Evolutionary conservation across 2,888 invertebrate species (phyloP), one percentile per base, ranked within the genome.

Genomic region (Acanthacorydalis orientalis): DNA sequence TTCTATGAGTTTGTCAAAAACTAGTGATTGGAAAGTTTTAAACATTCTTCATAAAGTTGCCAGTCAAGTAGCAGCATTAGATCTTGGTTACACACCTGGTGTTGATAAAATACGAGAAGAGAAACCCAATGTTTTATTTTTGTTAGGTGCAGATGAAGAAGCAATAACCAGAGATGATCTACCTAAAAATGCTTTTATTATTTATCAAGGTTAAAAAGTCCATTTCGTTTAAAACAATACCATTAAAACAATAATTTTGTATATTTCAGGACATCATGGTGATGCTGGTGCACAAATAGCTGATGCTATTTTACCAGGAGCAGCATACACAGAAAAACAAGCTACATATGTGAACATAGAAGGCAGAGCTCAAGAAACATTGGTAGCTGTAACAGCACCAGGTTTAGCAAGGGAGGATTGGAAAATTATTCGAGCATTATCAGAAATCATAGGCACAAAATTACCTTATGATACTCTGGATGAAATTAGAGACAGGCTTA

Each of bases 301-400:
- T 35, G 95, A 98, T 68, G 78, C 89, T 2, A 78, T 98, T 49
- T 68, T 98, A 10, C 93, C 98, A 1, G 91, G 96, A 51, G 92
- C 93, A 7, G 96, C 98, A 0, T 99, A 97, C 68, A 98, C 98
- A 0, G 98, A 98, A 74, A 98, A 98, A 69, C 83, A 88, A 62
- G 93, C 79, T n/a, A 93, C 89, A 1, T 98, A 87, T 66, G 93
- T 93, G 0, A 98, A 98, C 69, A 96, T 92, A 0, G 98, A 99
- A 73, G 98, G 98, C 1, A 77, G 97, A 53, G 80, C 95, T 34
- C 96, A 97, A 67, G 84, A 90, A 68, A 90, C 93, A 1, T 69
- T 83, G 33, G 72, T 77, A 4, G 95, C 93, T 15, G 84, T 95
- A 39, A 75, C 87, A 12, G 88, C 95, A 49, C 96, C 96, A 1